Conservation (phyloP, 92 coral and sea anemone species). For the Porites cylindrica region DNA sequence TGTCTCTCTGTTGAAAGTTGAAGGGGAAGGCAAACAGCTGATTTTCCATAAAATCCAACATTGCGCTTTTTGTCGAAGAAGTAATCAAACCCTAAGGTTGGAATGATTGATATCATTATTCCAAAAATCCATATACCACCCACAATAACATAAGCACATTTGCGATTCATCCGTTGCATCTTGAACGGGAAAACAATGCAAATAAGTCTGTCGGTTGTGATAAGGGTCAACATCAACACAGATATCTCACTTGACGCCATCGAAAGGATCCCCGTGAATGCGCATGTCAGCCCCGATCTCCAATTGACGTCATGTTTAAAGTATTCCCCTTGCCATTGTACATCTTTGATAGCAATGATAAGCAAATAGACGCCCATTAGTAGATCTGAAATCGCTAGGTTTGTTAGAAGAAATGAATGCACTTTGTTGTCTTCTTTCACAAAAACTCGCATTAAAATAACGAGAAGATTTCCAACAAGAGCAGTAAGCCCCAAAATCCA, state of each 20-base stretch:
- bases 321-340: slow-evolving; percentile 79
- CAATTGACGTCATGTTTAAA: slow-evolving; percentile 85
- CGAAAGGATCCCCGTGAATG: slow-evolving; percentile 80
- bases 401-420: slow-evolving; percentile 82
- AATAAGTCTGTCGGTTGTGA: slow-evolving; percentile 84
- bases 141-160: slow-evolving; percentile 23
- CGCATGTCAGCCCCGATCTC: slow-evolving; percentile 82
- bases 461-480: slow-evolving; percentile 79
- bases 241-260: slow-evolving; percentile 90
- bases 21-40: slow-evolving; percentile 91
- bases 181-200: slow-evolving; percentile 83
- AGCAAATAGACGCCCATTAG: slow-evolving; percentile 88
- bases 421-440: slow-evolving; percentile 80
- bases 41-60: slow-evolving; percentile 81
- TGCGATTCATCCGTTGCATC: slow-evolving; percentile 45
- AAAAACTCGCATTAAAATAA: slow-evolving; percentile 69
- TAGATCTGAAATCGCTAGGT: slow-evolving; percentile 86
- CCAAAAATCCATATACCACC: slow-evolving; percentile 68
- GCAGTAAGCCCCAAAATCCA: slow-evolving; percentile 93
- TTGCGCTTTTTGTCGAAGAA: slow-evolving; percentile 66
- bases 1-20: slow-evolving; percentile 78
- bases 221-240: slow-evolving; percentile 78
- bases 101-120: slow-evolving; percentile 59
- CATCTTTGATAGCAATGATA: slow-evolving; percentile 81
- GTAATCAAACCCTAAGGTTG: slow-evolving; percentile 61